Evolutionary conservation across 2,113 vertebrate species (phyloP).

Genomic region (Phalacrocorax aristotelis): DNA sequence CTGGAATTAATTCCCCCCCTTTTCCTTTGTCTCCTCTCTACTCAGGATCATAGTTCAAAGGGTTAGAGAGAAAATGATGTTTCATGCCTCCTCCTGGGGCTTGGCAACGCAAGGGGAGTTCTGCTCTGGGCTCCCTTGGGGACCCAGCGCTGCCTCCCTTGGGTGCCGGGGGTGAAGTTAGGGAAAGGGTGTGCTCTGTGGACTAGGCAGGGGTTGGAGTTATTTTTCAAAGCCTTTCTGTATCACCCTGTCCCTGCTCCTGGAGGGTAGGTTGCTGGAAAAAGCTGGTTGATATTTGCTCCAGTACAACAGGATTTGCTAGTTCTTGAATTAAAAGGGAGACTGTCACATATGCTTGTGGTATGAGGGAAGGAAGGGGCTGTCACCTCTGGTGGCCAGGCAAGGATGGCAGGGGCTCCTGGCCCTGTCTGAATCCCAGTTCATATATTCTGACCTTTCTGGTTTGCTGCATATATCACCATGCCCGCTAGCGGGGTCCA

Average conservation of each 20-base stretch:
- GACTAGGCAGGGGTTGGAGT: background rate
- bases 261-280: background rate
- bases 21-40: background rate
- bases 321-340: background rate
- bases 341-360: rapidly evolving
- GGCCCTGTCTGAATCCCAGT: background rate
- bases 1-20: constrained; percentile 24
- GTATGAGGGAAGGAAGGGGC: background rate
- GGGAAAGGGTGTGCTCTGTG: background rate
- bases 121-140: background rate
- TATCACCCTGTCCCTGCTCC: background rate
- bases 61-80: background rate
- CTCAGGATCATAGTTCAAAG: background rate
- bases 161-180: background rate
- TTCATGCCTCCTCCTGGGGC: background rate
- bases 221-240: background rate
- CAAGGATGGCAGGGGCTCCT: background rate
- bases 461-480: background rate
- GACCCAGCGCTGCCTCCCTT: background rate
- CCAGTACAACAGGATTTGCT: background rate
- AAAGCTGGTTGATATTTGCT: background rate
- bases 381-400: background rate
- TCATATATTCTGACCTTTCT: background rate
- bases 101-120: rapidly evolving
- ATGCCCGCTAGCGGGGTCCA: background rate